A percentile compares a stretch with the other conserved stretches of the same genome.
Conservation (phyloP, 2,888 invertebrate genomes). For the Galerucella calmariensis region DNA sequence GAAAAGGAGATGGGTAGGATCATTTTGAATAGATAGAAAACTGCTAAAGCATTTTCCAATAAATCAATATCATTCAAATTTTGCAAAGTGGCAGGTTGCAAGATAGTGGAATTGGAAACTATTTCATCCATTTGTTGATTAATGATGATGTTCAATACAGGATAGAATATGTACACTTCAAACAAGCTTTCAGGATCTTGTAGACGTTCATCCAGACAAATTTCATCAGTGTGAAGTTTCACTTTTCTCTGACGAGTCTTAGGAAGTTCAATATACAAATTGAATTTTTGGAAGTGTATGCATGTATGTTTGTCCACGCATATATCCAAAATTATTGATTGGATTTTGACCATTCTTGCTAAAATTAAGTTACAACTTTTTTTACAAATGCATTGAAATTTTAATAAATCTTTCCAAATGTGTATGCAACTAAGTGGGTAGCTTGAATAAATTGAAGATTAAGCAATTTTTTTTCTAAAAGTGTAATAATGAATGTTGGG, state of each 20-base stretch:
- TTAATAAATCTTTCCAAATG: too few species aligned
- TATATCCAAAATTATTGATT: too few species aligned
- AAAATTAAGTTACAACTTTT: too few species aligned
- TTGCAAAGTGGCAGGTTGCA: slow-evolving; percentile 26
- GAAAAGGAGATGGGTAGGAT: slow-evolving; percentile 1
- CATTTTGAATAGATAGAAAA: slow-evolving; percentile 17
- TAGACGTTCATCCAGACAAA: slow-evolving; percentile 1
- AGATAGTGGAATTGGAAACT: slow-evolving; percentile 23
- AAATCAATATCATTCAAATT: slow-evolving; percentile 21
- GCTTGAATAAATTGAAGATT: too few species aligned
- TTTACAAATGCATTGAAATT: too few species aligned
- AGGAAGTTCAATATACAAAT: slow-evolving; percentile 38
- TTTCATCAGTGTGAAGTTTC: slow-evolving; percentile 41
- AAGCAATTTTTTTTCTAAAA: too few species aligned
- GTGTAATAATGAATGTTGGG: too few species aligned
- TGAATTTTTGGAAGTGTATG: too few species aligned
- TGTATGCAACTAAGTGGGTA: too few species aligned
- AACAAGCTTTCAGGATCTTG: background rate
- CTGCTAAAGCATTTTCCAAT: slow-evolving; percentile 17
- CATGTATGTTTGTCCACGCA: too few species aligned
- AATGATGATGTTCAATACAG: slow-evolving; percentile 42
- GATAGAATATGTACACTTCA: background rate
- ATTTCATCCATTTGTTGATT: slow-evolving; percentile 38
- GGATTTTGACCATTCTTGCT: too few species aligned
- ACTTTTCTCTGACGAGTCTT: slow-evolving; percentile 24